A percentile compares a stretch with the other conserved stretches of the same genome.
phyloP scores from a whole-genome alignment of 2,888 invertebrate genomes.

The Heliconius ethilla region DNA sequence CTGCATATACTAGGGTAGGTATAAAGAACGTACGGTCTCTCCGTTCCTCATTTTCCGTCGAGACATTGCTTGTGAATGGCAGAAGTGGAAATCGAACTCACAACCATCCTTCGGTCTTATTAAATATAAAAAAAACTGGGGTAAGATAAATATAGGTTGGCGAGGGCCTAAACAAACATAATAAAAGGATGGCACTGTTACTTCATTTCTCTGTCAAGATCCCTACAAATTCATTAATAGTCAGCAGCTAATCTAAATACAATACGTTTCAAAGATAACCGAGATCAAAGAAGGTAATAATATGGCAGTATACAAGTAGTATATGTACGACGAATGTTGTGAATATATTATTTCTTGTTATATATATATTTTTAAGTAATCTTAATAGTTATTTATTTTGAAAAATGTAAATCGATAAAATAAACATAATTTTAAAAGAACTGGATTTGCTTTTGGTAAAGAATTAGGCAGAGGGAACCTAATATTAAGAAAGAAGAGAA shows the following conservation, averaged over 20 bases:
- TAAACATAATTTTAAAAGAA: not conserved
- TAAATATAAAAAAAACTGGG: not conserved
- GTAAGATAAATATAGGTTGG: not conserved
- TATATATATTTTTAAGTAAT: not conserved
- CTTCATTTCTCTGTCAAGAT: not conserved
- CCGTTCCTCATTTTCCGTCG: not conserved
- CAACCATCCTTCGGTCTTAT: not conserved
- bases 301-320: not conserved
- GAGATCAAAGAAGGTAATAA: not conserved
- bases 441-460: too few species aligned
- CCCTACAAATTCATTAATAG: constrained; percentile 5
- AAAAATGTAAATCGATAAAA: too few species aligned
- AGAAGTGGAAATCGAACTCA: not conserved
- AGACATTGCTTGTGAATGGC: not conserved
- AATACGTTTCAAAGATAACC: not conserved
- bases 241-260: not conserved
- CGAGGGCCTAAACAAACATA: constrained; percentile 19
- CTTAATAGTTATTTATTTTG: not conserved
- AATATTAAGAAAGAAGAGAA: too few species aligned
- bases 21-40: not conserved
- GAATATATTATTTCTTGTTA: not conserved
- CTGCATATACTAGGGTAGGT: not conserved
- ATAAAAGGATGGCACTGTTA: constrained; percentile 9
- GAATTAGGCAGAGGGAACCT: too few species aligned
- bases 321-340: not conserved